A percentile compares a stretch with the other conserved stretches of the same genome.
Conservation (phyloP, 2,888 invertebrate species). For the Luffia ferchaultella region DNA sequence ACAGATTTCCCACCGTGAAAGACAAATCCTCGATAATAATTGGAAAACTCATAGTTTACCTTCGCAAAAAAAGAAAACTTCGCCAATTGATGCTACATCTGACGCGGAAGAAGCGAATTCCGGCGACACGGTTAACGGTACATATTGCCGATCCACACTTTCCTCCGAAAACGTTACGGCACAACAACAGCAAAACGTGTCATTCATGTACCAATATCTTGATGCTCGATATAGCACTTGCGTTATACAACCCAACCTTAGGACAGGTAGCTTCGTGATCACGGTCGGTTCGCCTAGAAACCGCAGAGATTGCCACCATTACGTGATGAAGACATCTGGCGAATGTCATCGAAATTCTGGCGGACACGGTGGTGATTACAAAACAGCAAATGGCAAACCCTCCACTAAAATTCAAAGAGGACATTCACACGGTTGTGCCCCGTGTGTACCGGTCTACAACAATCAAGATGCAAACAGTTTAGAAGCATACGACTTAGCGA, state of each 20-base stretch:
- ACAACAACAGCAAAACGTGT: slow-evolving; percentile 46
- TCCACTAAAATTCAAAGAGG: slow-evolving; percentile 38
- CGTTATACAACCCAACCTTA: slow-evolving; percentile 71
- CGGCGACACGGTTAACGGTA: slow-evolving; percentile 58
- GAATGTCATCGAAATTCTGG: slow-evolving; percentile 45
- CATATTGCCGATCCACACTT: slow-evolving; percentile 79
- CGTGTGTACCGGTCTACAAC: slow-evolving; percentile 71
- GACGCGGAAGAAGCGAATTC: slow-evolving; percentile 47
- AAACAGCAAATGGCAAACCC: slow-evolving; percentile 36
- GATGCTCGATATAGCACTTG: slow-evolving; percentile 76
- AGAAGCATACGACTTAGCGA: slow-evolving; percentile 86
- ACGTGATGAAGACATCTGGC: slow-evolving; percentile 64
- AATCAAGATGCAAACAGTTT: slow-evolving; percentile 79
- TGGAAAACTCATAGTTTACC: slow-evolving; percentile 92
- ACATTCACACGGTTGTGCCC: slow-evolving; percentile 72
- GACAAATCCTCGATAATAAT: slow-evolving; percentile 83
- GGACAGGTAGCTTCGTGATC: slow-evolving; percentile 75
- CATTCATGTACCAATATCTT: slow-evolving; percentile 72
- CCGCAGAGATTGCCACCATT: slow-evolving; percentile 72
- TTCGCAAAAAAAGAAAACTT: slow-evolving; percentile 80
- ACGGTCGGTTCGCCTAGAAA: slow-evolving; percentile 74
- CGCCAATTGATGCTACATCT: slow-evolving; percentile 51
- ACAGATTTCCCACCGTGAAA: slow-evolving; percentile 80
- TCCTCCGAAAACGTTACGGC: slow-evolving; percentile 81
- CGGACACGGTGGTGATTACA: slow-evolving; percentile 22